A percentile compares a stretch with the other conserved stretches of the same genome.
These are phyloP conservation scores for Idris sp. DNA, from an alignment of 1,140 invertebrate species.

Conservation along the genomic window DNA sequence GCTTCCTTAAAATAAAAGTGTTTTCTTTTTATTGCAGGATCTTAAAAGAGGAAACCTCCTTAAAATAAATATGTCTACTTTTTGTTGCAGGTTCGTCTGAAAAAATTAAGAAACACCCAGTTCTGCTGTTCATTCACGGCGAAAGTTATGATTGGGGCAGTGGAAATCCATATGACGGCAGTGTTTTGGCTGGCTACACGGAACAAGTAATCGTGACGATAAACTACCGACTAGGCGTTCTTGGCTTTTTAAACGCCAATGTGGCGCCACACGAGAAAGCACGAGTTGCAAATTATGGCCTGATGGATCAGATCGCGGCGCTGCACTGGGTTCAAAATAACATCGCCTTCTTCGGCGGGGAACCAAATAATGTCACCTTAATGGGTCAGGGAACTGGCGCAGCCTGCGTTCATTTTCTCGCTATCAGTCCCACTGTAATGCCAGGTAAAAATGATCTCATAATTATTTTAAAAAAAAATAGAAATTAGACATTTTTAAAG, in stretches of 20 bases:
- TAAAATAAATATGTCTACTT: too few relatives aligned
- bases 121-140: conserved; percentile 95
- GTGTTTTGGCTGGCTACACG: conserved; percentile 92
- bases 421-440: conserved; percentile 94
- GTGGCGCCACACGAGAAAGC: conserved; percentile 87
- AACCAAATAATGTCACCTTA: conserved; percentile 92
- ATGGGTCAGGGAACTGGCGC: conserved; percentile 96
- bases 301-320: conserved; percentile 95
- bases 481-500: too few relatives aligned
- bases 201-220: conserved; percentile 96
- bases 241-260: conserved; percentile 93
- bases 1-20: too few relatives aligned
- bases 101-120: conserved; percentile 80
- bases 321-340: conserved; percentile 95
- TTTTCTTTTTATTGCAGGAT: too few relatives aligned
- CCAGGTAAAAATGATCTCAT: conserved; percentile 80
- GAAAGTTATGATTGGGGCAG: conserved; percentile 97
- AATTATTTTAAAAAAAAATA: too few relatives aligned
- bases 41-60: too few relatives aligned
- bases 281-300: conserved; percentile 92
- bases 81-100: conserved; percentile 35
- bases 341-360: conserved; percentile 92
- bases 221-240: conserved; percentile 96
- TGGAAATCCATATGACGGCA: conserved; percentile 96
- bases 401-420: conserved; percentile 95